Base-by-base conservation (phyloP, 2,113 vertebrate species). In the Mesoclemmys tuberculata region DNA sequence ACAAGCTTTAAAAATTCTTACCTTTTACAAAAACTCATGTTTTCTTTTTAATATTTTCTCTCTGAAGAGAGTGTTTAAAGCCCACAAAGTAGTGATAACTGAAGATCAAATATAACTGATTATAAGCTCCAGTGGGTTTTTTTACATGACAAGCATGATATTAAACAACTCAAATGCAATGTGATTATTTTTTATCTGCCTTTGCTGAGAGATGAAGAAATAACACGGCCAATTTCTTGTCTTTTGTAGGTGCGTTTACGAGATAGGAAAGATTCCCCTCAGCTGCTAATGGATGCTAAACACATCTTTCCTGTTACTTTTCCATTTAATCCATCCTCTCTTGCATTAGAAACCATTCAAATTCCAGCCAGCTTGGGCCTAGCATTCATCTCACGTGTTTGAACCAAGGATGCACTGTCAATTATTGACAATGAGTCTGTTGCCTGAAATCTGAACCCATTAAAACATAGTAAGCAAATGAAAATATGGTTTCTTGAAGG, bases 221-320 rank as follows among this genome's bases (percentile, higher is more conserved):
- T 98, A 58, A 97, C 35, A 2, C 1, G 22, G 52, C 75, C 24
- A 3, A 41, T 90, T 96, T 96, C 68, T 97, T 97, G 5, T 85
- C 93, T 93, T 92, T 80, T 94, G 75, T 97, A 99, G 99, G 97
- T 99, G 89, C 99, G 99, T 90, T 98, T 99, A 95, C 98, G 99
- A 92, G 99, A 99, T 96, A 98, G 99, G 85, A 99, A 99, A 90
- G 99, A 99, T 96, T 99, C 99, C 64, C 99, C 99, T 52, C 99
- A 99, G 97, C 98, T 99, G 96, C 98, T 99, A 94, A 99, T 99
- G 99, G 99, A 99, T 98, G 99, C 99, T 10, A 99, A 99, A 97
- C 98, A 99, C 94, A 99, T 99, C 96, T 99, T 99, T 44, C 99
- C 99, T 0, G 99, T 99, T 95, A 99, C 99, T 54, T 99, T 99